Base-by-base conservation (phyloP, 2,113 vertebrate genomes). In the Lepisosteus oculatus region DNA sequence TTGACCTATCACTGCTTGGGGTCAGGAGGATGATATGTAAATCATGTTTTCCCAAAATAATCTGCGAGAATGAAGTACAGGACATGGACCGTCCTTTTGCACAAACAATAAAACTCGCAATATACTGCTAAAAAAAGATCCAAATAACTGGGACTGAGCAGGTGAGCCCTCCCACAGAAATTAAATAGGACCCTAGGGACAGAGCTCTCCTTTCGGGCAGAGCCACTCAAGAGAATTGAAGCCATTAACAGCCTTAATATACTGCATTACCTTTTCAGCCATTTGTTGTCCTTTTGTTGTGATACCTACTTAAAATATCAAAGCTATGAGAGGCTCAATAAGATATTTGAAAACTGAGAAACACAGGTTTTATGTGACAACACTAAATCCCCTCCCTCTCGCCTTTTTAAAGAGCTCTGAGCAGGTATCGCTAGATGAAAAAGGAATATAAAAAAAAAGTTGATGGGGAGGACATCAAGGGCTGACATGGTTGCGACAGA, bases 281-380 rank as follows among this genome's bases (percentile, higher is more conserved):
- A 88, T 85, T 85, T 86, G 90, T 90, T 85, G 80, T 84, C 78
- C 85, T 91, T 94, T 95, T 95, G 93, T 95, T 92, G 89, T 85
- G 83, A 92, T 88, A 86, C 92, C 93, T 93, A 94, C 93, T 93
- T 93, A 93, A 92, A 95, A 93, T 96, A 95, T 95, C 94, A 95
- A 96, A 96, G 94, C 92, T 43, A 72, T 55, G 69, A 87, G 89
- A 90, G 85, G 85, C 85, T 93, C 93, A 95, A 94, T 93, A 90
- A 94, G 86, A 92, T 91, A 91, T 91, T 84, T 94, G 94, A 95
- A 96, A 95, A 93, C 91, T 90, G 92, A 96, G 93, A 93, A 94
- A 93, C 82, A 84, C 85, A 82, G 93, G 92, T 93, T 93, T 92
- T 94, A 90, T 92, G 90, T 94, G 94, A 95, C 93, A 93, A 86